Evolutionary conservation across 2,113 vertebrate genomes (phyloP).

Genomic region (Puma concolor): DNA sequence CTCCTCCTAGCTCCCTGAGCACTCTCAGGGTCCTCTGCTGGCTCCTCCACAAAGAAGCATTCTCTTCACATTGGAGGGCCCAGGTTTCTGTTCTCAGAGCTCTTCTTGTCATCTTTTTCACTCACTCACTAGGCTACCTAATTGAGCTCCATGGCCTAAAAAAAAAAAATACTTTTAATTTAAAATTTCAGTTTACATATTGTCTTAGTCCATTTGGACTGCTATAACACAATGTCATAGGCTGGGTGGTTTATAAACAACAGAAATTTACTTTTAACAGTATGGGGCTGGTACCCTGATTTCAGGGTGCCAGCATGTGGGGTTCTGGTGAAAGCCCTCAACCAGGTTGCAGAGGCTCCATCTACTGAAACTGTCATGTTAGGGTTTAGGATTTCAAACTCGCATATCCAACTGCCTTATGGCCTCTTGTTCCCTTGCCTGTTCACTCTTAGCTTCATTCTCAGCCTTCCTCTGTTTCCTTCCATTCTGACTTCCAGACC

Average conservation of each 20-base stretch:
- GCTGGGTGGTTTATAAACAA: background rate
- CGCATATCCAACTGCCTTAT: background rate
- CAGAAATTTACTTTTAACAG: background rate
- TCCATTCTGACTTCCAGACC: background rate
- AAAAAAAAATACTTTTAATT: background rate
- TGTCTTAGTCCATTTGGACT: background rate
- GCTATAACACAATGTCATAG: background rate
- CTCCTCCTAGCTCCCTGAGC: background rate
- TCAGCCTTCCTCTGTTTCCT: background rate
- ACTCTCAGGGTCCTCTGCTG: background rate
- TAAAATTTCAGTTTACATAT: constrained; percentile 1
- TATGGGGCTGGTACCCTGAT: background rate
- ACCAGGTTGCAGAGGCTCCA: background rate
- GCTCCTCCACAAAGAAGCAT: background rate
- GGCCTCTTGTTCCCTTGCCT: background rate
- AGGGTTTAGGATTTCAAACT: background rate
- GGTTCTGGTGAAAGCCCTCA: background rate
- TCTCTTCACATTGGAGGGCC: background rate
- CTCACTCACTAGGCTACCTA: background rate
- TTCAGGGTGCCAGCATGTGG: background rate
- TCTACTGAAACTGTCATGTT: background rate
- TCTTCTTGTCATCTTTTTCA: background rate
- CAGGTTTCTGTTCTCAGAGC: background rate
- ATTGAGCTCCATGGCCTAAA: background rate
- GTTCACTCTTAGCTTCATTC: background rate